phyloP scores from a whole-genome alignment of 2,113 vertebrate genomes.

The Oceanodroma tethys region DNA sequence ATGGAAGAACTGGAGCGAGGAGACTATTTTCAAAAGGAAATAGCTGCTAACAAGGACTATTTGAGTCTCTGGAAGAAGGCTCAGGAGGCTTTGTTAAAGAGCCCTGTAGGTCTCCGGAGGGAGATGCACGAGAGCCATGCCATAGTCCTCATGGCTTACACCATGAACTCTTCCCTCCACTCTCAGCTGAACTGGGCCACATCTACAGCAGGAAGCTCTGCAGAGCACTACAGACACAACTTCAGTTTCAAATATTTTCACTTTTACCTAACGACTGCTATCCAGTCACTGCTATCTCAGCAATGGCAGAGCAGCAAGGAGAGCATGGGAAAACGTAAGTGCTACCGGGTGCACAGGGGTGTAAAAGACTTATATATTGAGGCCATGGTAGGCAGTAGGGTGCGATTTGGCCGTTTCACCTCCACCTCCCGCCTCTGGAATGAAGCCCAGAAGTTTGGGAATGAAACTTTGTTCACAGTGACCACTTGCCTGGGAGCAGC shows the following conservation, averaged over 20 bases:
- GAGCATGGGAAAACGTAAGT: background rate
- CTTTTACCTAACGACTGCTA: constrained; percentile 71
- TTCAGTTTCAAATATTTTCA: constrained; percentile 71
- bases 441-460: constrained; percentile 26
- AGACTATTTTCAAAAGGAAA: constrained; percentile 60
- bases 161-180: constrained; percentile 59
- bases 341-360: constrained; percentile 42
- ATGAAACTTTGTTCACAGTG: constrained; percentile 57
- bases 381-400: background rate
- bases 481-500: constrained; percentile 62
- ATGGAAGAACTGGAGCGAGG: constrained; percentile 35
- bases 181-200: constrained; percentile 53
- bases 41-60: background rate
- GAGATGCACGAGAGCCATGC: constrained; percentile 42
- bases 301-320: background rate
- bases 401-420: constrained; percentile 68
- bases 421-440: constrained; percentile 23
- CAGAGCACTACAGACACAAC: constrained; percentile 31
- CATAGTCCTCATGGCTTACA: constrained; percentile 68
- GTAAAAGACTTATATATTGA: background rate
- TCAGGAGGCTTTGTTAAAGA: background rate
- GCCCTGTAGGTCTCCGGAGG: background rate
- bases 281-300: constrained; percentile 66
- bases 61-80: constrained; percentile 31
- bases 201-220: constrained; percentile 5